Evolutionary conservation across 2,888 invertebrate genomes (phyloP), one percentile per base, ranked within the genome.

Genomic region (Parthenolecanium corni): DNA sequence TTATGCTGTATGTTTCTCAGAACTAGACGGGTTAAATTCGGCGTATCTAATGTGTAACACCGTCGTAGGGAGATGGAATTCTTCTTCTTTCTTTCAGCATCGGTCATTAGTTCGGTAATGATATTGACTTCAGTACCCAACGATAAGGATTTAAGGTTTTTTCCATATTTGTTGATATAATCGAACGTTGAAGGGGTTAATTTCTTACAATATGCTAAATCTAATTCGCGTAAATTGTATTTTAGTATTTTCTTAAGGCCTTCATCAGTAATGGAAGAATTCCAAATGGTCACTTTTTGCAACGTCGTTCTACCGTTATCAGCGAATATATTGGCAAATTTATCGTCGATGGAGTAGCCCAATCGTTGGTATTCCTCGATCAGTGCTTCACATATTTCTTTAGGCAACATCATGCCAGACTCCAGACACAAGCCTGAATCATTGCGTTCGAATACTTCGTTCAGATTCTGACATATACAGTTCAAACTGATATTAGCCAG

Each of bases 171-270:
- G 68, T 85, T 86, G 56, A 92, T 80, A 63, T 80, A 75, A 65
- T 82, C 79, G 66, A 90, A 77, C 21, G 83, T 80, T 21, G 75
- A 73, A 46, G 79, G 76, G 0, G 84, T 82, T 49, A 91, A 74
- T 66, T 80, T 78, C 66, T 80, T 78, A 72, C 89, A 89, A 69
- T 87, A 83, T 64, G 82, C 80, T 66, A 93, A 76, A 68, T 89
- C 86, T 52, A 94, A 74, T 66, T 85, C 84, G 14, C 78, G 75
- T 42, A 89, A 78, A 67, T 83, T 81, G 73, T 92, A 92, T 54
- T 79, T 79, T 73, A 87, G 76, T 16, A 93, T 74, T 57, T 80
- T 80, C 67, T 80, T 77, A 53, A 92, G 74, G 64, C 87, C 85
- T 65, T 78, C 76, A 71, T 87, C 85, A 11, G 83, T 84, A 49